Base-by-base conservation (phyloP, 2,113 vertebrate genomes). In the Etia nguti region DNA sequence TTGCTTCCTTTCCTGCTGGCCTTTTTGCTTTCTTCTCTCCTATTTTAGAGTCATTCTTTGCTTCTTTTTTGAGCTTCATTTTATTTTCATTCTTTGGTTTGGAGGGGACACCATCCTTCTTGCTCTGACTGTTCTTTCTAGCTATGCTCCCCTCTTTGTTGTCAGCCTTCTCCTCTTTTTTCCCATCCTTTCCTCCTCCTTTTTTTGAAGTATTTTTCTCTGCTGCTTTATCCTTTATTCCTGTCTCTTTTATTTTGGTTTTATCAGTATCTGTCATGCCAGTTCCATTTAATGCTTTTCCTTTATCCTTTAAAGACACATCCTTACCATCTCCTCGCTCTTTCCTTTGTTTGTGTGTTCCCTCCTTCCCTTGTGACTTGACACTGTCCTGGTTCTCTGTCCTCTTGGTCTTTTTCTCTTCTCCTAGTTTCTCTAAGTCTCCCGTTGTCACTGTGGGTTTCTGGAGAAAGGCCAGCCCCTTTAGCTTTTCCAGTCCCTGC, bases 401-500 rank as follows among this genome's bases (percentile, higher is more conserved):
- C 43, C 97, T 96, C 82, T 83, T 92, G 73, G 79, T 31, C 56
- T 88, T 93, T 52, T 22, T 81, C 31, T 90, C 86, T 3, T 92
- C 88, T 8, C 52, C 91, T 13, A 92, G 15, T 2, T 5, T 79
- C 57, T 97, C 97, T 59, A 99, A 85, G 59, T 99, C 98, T 0
- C 96, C 96, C 3, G 95, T 96, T 4, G 97, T 99, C 65, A 99
- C 97, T 4, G 97, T 96, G 0, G 98, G 97, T 13, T 97, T 96
- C 84, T 94, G 97, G 81, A 99, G 95, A 89, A 98, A 99, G 8
- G 97, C 96, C 91, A 99, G 83, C 31, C 98, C 97, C 92, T 97
- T 97, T 75, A 99, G 94, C 92, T 97, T 98, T 90, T 97, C 97
- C 80, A 99, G 86, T 10, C 98, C 98, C 5, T 98, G 98, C 82